Evolutionary conservation across 2,888 invertebrate genomes (phyloP), one percentile per base, ranked within the genome.

Genomic region (Agrochola circellaris): DNA sequence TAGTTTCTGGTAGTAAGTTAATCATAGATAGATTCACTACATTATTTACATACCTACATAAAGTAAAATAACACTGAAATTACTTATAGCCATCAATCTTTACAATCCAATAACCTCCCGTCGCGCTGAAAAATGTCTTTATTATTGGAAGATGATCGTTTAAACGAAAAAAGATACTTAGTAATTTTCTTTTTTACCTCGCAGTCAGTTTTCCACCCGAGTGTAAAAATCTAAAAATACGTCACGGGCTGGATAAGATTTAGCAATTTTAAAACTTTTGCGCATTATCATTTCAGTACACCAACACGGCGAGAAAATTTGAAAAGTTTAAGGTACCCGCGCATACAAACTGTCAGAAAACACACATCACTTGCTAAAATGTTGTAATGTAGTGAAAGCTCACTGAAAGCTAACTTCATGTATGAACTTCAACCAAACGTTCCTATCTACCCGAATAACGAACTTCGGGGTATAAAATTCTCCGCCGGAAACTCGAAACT

Each of bases 401-500:
- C 56, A 65, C 56, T 71, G 34, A 75, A 76, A 73, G 42, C 48
- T n/a, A 66, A 71, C 58, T 69, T 54, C n/a, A 62, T 67, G 56
- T 72, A 64, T 77, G 58, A 67, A 67, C 54, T 76, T 75, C 48
- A 70, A n/a, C 23, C 69, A 61, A 77, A 74, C 23, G 23, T 56
- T 72, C 58, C n/a, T 76, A 61, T 67, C 30, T 56, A 15, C 45
- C 56, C 34, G 6, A 54, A 38, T 54, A 79, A 23, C 26, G 26
- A 45, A 54, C n/a, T 75, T 66, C 17, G 34, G 73, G 23, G 69
- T 71, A 79, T 72, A 75, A 81, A 79, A 77, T 81, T 83, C 81
- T 79, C 54, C 73, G 71, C 48, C 70, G 73, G 74, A 85, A 88
- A 85, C 83, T 85, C 76, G 54, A 75, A 88, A 85, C 86, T 89